phyloP scores from a whole-genome alignment of 1,140 invertebrate species.

The Acromyrmex charruanus region DNA sequence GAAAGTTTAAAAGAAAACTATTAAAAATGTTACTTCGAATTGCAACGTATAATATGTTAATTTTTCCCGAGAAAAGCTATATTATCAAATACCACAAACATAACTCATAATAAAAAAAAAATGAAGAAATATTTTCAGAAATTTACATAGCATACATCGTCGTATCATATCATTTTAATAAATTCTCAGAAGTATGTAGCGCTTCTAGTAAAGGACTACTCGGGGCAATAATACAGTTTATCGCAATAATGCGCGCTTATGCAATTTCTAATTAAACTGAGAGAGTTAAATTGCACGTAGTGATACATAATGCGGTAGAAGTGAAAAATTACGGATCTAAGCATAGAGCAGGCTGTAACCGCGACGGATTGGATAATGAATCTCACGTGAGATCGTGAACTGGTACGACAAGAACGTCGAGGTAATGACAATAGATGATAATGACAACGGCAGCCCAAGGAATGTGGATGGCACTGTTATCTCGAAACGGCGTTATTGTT shows the following conservation, averaged over 20 bases:
- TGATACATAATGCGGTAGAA: slow-evolving; percentile 5
- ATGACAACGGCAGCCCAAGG: slow-evolving; percentile 47
- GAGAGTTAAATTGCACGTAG: slow-evolving; percentile 15
- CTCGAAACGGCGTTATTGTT: slow-evolving; percentile 59
- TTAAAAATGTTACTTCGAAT: not conserved
- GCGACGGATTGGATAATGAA: slow-evolving; percentile 69
- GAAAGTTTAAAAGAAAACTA: not conserved
- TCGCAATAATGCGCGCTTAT: not conserved
- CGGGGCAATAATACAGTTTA: not conserved
- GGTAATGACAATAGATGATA: slow-evolving; percentile 68
- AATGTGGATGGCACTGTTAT: slow-evolving; percentile 54
- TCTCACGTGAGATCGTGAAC: slow-evolving; percentile 65
- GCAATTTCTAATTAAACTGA: not conserved
- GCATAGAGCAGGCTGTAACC: not conserved
- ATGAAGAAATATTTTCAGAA: not conserved
- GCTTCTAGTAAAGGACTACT: not conserved
- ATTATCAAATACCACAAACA: not conserved
- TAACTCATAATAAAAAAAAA: not conserved
- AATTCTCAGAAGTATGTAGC: not conserved
- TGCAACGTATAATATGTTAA: too few relatives aligned
- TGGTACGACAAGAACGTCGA: slow-evolving; percentile 45
- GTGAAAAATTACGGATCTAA: slow-evolving; percentile 49
- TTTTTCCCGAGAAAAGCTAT: not conserved
- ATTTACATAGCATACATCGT: not conserved
- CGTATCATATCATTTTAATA: not conserved